These are phyloP conservation scores for Botia kubotai DNA, from an alignment of 2,797 vertebrate genomes.

Conservation along the genomic window DNA sequence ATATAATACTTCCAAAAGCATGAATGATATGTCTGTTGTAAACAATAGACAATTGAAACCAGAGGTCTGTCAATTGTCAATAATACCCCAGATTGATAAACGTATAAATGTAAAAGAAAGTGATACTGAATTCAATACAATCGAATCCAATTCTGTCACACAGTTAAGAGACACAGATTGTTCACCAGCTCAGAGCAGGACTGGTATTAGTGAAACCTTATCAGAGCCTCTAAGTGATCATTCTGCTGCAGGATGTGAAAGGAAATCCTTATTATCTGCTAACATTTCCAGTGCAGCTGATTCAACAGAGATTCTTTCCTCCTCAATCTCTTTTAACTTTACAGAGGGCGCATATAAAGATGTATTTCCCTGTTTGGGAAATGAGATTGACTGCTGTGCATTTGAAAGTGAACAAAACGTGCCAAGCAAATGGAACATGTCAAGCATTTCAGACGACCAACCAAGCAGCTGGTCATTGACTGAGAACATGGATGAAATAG, in stretches of 20 bases:
- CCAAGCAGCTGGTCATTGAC: background rate
- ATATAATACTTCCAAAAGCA: slow-evolving; percentile 28
- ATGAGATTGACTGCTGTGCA: slow-evolving; percentile 31
- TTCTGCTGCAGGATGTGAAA: slow-evolving; percentile 33
- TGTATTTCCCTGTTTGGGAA: slow-evolving; percentile 23
- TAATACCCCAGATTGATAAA: slow-evolving; percentile 15
- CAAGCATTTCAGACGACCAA: slow-evolving; percentile 9
- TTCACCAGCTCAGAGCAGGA: slow-evolving; percentile 2
- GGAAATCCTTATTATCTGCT: slow-evolving; percentile 41
- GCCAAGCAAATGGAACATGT: slow-evolving; percentile 16
- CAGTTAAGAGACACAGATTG: background rate
- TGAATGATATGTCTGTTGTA: slow-evolving; percentile 1
- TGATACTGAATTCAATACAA: background rate
- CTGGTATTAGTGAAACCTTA: slow-evolving; percentile 26
- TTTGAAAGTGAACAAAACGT: slow-evolving; percentile 21
- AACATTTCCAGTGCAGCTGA: slow-evolving; percentile 46
- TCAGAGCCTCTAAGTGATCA: slow-evolving; percentile 38
- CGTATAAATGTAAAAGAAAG: slow-evolving; percentile 12
- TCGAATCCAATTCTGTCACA: background rate
- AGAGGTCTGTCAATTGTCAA: background rate
- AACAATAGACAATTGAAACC: slow-evolving; percentile 6
- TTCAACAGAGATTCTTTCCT: slow-evolving; percentile 24
- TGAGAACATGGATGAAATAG: background rate
- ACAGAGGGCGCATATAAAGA: slow-evolving; percentile 28
- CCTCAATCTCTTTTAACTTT: slow-evolving; percentile 19